Percentiles rank a stretch among this genome's conserved stretches.
Evolutionary conservation across 2,888 invertebrate species (phyloP).

Genomic region (Spisula solida): DNA sequence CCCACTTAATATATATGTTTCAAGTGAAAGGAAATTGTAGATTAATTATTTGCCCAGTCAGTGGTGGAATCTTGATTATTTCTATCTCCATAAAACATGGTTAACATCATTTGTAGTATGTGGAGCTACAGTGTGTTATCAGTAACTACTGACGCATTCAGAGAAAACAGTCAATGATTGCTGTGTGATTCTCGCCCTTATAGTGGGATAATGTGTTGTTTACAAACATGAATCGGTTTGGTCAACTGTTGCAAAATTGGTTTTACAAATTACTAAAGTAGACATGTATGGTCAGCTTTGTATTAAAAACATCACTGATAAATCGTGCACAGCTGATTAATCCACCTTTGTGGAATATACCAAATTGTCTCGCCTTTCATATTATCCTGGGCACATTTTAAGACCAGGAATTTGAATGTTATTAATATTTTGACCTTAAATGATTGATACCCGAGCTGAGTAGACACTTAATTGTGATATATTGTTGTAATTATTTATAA

Average conservation of each 20-base stretch:
- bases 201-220: no score
- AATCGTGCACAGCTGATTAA: no score
- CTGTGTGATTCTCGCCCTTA: not conserved
- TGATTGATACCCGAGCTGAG: not conserved
- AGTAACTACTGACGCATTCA: not conserved
- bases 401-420: not conserved
- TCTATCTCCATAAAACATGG: not conserved
- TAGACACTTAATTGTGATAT: not conserved
- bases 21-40: constrained; percentile 26
- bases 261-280: no score
- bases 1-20: constrained; percentile 15
- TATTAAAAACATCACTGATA: no score
- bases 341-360: no score
- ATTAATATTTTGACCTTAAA: not conserved
- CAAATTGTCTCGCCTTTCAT: no score
- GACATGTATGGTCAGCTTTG: no score
- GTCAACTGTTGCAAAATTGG: no score
- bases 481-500: not conserved
- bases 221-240: no score
- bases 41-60: constrained; percentile 27
- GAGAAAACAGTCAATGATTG: not conserved
- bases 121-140: constrained; percentile 6
- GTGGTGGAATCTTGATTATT: constrained; percentile 23
- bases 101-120: constrained; percentile 5
- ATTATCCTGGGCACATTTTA: no score